phyloP scores from a whole-genome alignment of 2,113 vertebrate species.

The Notothenia coriiceps region DNA sequence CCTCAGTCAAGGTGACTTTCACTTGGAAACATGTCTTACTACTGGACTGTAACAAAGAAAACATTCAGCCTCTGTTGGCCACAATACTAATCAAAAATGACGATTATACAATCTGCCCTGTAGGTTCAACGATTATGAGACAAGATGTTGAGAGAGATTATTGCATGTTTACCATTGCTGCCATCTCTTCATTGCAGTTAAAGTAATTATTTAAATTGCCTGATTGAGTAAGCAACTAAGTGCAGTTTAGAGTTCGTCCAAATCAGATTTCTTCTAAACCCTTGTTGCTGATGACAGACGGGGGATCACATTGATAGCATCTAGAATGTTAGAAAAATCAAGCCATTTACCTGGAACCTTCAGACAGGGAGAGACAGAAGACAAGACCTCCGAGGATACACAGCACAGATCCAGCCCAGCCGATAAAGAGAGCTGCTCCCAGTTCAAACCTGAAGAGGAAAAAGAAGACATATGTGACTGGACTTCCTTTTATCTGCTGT shows the following conservation, averaged over 20 bases:
- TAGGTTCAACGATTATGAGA: conserved; percentile 46
- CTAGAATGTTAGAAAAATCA: neutral
- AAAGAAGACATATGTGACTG: neutral
- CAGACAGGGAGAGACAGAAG: conserved; percentile 83
- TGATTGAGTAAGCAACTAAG: conserved; percentile 18
- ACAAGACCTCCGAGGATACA: conserved; percentile 83
- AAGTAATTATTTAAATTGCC: conserved; percentile 53
- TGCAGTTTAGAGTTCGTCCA: conserved; percentile 8
- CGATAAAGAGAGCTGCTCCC: conserved; percentile 86
- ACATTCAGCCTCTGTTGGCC: conserved; percentile 61
- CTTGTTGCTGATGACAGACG: conserved; percentile 27
- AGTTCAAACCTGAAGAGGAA: conserved; percentile 83
- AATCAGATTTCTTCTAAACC: conserved; percentile 33
- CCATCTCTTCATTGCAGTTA: conserved; percentile 11
- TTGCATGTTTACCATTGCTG: conserved; percentile 8
- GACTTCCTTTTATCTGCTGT: conserved; percentile 15
- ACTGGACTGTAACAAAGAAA: conserved; percentile 64
- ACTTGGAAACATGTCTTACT: neutral
- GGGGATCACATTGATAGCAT: conserved; percentile 7
- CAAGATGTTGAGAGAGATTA: conserved; percentile 65
- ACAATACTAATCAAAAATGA: conserved; percentile 43
- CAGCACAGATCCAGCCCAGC: conserved; percentile 86
- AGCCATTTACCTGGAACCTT: conserved; percentile 74
- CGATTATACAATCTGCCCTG: conserved; percentile 29
- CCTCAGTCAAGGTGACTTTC: conserved; percentile 74